Evolutionary conservation across 1,140 invertebrate species (phyloP), one percentile per base, ranked within the genome.

Genomic region (Drosophila equinoxialis): DNA sequence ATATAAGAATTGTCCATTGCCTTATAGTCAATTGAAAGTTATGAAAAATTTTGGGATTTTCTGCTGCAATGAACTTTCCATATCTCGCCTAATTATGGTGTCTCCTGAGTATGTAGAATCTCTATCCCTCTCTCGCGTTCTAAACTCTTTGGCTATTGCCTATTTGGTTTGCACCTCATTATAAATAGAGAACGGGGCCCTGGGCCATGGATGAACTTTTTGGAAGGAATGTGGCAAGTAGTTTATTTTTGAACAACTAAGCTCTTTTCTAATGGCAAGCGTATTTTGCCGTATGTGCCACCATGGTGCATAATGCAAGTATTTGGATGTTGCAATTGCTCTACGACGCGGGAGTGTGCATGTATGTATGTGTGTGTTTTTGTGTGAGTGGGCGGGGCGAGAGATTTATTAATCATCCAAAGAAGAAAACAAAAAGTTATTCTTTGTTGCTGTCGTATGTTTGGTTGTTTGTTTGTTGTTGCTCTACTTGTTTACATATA

Each of bases 161-260:
- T 65, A 68, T 54, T 71, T 69, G 37, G 51, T 77, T 57, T 69
- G 73, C 79, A 74, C 48, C 69, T 66, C 58, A 65, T 80, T 85
- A 68, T 77, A 74, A 77, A 85, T 84, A 81, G 74, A 51, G 59
- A 51, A 70, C 42, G 59, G 10, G 6, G 30, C 37, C 37, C 0
- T 57, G 23, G 83, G 77, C 70, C 55, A 77, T 66, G 45, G 74
- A 67, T 65, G 78, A 80, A 77, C 78, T 80, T 76, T 81, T 42
- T 65, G 66, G 35, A 10, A 54, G 54, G 77, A 75, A 65, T 81
- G 77, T 65, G 71, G 62, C 81, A 71, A 85, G 74, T 81, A 65
- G 71, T 77, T 84, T 85, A 85, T 81, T 84, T 80, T 74, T 71
- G 77, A 79, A 68, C 63, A 33, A 35, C 51, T 45, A 30, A 30